Evolutionary conservation across 2,888 invertebrate genomes (phyloP).

Genomic region (Caenorhabditis panamensis): DNA sequence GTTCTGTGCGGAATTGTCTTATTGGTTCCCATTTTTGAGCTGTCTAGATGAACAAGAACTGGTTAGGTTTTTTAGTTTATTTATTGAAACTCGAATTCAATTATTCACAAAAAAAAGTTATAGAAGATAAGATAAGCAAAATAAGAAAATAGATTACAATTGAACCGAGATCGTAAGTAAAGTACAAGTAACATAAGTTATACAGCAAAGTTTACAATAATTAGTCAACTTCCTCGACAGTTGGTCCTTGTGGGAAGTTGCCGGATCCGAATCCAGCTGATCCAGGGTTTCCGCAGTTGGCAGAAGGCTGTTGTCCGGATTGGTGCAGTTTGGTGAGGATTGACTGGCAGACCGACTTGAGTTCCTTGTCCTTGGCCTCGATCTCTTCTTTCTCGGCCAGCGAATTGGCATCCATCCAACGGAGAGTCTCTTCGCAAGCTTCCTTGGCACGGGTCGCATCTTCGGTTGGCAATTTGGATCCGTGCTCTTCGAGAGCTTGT

Average conservation of each 20-base stretch:
- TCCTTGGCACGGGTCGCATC: slow-evolving; percentile 90
- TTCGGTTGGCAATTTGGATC: slow-evolving; percentile 90
- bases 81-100: too few species aligned
- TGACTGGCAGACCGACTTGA: slow-evolving; percentile 67
- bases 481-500: slow-evolving; percentile 82
- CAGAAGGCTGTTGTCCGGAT: slow-evolving; percentile 82
- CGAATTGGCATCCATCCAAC: slow-evolving; percentile 85
- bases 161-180: too few species aligned
- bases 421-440: slow-evolving; percentile 92
- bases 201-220: too few species aligned
- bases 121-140: too few species aligned
- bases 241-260: too few species aligned
- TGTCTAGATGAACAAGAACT: too few species aligned
- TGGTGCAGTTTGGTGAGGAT: slow-evolving; percentile 75
- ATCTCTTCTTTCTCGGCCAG: slow-evolving; percentile 87
- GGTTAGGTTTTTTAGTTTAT: too few species aligned
- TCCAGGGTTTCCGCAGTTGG: slow-evolving; percentile 34
- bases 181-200: too few species aligned
- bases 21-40: background rate
- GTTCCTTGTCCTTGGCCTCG: slow-evolving; percentile 73
- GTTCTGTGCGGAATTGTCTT: background rate
- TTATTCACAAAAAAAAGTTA: too few species aligned
- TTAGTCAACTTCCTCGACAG: slow-evolving; percentile 77
- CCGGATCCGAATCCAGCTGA: slow-evolving; percentile 28
- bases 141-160: too few species aligned